These are phyloP conservation scores for Lithobates pipiens DNA, from an alignment of 2,797 vertebrate genomes.

Conservation along the genomic window DNA sequence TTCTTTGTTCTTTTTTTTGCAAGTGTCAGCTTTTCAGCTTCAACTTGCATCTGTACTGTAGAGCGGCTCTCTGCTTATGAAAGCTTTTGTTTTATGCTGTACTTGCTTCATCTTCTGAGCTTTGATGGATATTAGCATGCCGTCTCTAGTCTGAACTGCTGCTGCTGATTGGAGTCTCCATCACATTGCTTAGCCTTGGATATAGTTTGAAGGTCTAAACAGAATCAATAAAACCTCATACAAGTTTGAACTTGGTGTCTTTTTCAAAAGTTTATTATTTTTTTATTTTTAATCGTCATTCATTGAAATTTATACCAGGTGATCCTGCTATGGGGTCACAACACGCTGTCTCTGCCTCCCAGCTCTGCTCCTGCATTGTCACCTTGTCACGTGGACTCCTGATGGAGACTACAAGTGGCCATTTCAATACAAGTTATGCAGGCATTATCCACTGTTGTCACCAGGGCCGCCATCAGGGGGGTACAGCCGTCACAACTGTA, in stretches of 20 bases:
- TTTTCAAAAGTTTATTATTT: too few relatives aligned
- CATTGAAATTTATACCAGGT: too few relatives aligned
- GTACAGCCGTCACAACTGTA: too few relatives aligned
- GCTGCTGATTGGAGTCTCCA: constrained; percentile 23
- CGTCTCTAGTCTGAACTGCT: background rate
- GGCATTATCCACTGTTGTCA: too few relatives aligned
- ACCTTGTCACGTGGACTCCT: too few relatives aligned
- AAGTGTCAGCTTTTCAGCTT: background rate
- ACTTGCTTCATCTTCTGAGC: constrained; percentile 10
- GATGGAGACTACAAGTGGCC: too few relatives aligned
- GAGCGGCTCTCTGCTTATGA: background rate
- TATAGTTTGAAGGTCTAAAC: background rate
- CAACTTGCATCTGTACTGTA: background rate
- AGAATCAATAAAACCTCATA: background rate
- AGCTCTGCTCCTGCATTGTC: too few relatives aligned
- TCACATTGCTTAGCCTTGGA: constrained; percentile 4
- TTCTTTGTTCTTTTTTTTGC: background rate
- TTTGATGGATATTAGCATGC: constrained; percentile 27
- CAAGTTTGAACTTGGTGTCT: background rate
- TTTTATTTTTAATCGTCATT: too few relatives aligned
- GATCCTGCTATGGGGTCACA: too few relatives aligned
- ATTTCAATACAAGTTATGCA: too few relatives aligned
- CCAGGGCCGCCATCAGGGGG: too few relatives aligned
- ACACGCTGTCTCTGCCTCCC: too few relatives aligned
- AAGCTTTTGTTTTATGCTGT: constrained; percentile 35